Conservation (phyloP, 1,140 invertebrate genomes). For the Grapholita molesta region DNA sequence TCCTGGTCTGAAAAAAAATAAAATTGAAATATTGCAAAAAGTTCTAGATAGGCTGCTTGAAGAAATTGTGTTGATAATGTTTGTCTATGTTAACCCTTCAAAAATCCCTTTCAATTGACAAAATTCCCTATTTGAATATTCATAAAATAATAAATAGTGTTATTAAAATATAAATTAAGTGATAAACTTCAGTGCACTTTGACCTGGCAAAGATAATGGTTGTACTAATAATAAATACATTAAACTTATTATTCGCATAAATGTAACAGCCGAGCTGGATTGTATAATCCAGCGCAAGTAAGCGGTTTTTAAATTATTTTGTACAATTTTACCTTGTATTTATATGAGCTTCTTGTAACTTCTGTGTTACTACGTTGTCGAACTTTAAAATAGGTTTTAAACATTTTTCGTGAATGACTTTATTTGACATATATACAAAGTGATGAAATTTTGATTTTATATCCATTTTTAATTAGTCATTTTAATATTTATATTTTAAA, state of each 20-base stretch:
- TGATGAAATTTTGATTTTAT: background rate
- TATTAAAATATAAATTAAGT: slow-evolving; percentile 2
- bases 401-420: background rate
- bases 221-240: background rate
- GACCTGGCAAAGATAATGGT: background rate
- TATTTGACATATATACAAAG: background rate
- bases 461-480: background rate
- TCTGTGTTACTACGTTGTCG: slow-evolving; percentile 17
- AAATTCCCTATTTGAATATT: too few species aligned
- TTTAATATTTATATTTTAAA: background rate
- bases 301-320: background rate
- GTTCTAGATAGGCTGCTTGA: too few species aligned
- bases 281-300: background rate
- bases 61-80: too few species aligned
- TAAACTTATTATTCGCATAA: background rate
- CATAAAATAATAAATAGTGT: too few species aligned
- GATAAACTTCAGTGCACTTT: background rate
- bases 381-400: background rate
- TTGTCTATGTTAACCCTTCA: too few species aligned
- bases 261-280: too few species aligned
- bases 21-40: too few species aligned
- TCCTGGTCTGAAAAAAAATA: slow-evolving; percentile 47
- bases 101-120: too few species aligned
- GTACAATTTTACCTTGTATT: slow-evolving; percentile 42
- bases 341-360: slow-evolving; percentile 37